phyloP scores from a whole-genome alignment of 2,113 vertebrate species.

The Vulpes ferrilata region DNA sequence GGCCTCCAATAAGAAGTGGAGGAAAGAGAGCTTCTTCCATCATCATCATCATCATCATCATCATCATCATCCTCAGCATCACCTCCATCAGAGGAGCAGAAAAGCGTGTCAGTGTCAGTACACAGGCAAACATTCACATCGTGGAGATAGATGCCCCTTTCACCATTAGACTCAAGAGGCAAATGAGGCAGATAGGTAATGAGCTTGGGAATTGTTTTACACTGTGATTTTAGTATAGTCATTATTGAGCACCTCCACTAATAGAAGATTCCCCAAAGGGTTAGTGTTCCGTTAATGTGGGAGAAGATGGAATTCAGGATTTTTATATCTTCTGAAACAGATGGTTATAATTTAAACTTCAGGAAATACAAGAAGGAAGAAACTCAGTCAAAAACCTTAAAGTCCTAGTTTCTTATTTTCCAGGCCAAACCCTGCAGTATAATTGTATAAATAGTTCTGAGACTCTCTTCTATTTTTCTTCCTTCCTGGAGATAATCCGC shows the following conservation, averaged over 20 bases:
- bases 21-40: neutral
- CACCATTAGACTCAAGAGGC: neutral
- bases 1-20: neutral
- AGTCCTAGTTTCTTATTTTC: constrained; percentile 76
- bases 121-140: neutral
- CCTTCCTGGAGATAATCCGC: constrained; percentile 77
- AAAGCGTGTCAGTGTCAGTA: neutral
- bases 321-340: constrained; percentile 80
- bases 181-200: neutral
- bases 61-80: neutral
- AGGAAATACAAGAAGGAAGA: constrained; percentile 71
- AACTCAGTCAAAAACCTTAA: constrained; percentile 60
- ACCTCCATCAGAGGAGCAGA: neutral
- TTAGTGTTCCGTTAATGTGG: constrained; percentile 42
- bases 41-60: fast-evolving
- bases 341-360: constrained; percentile 80
- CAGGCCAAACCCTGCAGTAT: constrained; percentile 73
- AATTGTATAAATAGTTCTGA: constrained; percentile 79
- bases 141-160: neutral
- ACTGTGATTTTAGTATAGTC: neutral
- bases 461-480: constrained; percentile 71
- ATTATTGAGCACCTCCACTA: neutral
- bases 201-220: neutral
- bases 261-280: neutral
- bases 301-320: constrained; percentile 59